phyloP scores from a whole-genome alignment of 2,113 vertebrate genomes.

The Gnathonemus longibarbis region DNA sequence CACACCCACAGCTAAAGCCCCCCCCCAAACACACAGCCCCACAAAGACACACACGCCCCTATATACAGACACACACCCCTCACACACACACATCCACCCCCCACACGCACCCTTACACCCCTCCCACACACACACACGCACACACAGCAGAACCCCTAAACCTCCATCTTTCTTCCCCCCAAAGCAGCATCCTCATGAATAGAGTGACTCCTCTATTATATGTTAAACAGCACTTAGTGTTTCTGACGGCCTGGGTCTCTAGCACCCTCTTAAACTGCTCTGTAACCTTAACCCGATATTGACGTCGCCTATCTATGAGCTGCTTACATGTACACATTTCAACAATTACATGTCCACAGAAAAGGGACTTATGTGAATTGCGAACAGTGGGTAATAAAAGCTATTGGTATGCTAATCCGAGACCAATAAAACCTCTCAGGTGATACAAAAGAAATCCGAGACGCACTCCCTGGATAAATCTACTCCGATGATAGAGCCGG shows the following conservation, averaged over 20 bases:
- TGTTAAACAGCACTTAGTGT: background rate
- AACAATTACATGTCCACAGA: background rate
- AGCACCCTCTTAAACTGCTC: background rate
- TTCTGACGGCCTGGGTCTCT: background rate
- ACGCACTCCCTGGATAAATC: background rate
- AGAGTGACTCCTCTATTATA: background rate
- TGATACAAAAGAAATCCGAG: constrained; percentile 15
- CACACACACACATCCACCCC: background rate
- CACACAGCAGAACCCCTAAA: background rate
- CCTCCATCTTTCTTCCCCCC: background rate
- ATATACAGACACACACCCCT: background rate
- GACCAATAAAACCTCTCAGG: background rate
- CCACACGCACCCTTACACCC: background rate
- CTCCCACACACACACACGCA: background rate
- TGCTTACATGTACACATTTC: background rate
- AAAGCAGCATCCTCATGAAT: background rate
- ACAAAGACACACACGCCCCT: background rate
- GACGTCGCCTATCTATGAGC: background rate
- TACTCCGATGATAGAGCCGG: background rate
- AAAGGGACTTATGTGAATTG: constrained; percentile 7
- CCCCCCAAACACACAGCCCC: background rate
- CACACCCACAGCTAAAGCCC: background rate
- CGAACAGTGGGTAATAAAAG: background rate
- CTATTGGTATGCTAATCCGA: constrained; percentile 18
- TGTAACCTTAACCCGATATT: background rate